Evolutionary conservation across 2,797 vertebrate genomes (phyloP).

Genomic region (Aplochiton taeniatus): DNA sequence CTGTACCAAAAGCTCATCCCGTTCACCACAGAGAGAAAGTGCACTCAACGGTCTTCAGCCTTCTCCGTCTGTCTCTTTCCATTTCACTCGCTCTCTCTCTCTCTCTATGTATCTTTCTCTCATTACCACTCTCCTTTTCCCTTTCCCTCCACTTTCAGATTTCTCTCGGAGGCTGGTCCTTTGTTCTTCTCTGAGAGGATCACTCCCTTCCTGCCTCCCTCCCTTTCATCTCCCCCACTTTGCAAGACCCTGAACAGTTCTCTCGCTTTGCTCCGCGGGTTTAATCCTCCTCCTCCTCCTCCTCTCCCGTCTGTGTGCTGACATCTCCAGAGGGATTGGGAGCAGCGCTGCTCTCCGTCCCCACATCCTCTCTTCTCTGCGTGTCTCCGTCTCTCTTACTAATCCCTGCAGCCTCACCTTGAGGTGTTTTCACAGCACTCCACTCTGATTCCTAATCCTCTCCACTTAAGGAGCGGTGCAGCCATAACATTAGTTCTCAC

Average conservation of each 20-base stretch:
- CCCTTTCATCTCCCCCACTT: not conserved
- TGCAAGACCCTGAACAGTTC: not conserved
- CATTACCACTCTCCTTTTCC: not conserved
- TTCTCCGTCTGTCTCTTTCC: not conserved
- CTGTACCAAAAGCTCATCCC: no score
- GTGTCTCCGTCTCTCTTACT: slow-evolving; percentile 1
- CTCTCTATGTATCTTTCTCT: not conserved
- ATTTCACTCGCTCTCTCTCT: not conserved
- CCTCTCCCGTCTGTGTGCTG: no score
- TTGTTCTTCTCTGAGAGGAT: not conserved
- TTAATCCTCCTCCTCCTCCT: not conserved
- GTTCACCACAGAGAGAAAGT: no score
- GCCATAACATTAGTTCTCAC: slow-evolving; percentile 13
- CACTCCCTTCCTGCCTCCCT: not conserved
- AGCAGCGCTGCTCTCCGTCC: not conserved
- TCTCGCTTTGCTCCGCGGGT: no score
- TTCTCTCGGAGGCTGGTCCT: not conserved
- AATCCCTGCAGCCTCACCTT: slow-evolving; percentile 44
- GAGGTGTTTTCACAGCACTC: slow-evolving; percentile 33
- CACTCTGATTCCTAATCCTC: slow-evolving; percentile 43
- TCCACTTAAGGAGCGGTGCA: slow-evolving; percentile 8
- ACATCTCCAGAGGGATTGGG: not conserved
- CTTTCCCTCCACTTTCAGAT: not conserved
- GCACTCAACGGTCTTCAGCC: no score
- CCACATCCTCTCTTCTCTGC: not conserved